phyloP scores from a whole-genome alignment of 23 tunicate species.

The Halocynthia roretzi region DNA sequence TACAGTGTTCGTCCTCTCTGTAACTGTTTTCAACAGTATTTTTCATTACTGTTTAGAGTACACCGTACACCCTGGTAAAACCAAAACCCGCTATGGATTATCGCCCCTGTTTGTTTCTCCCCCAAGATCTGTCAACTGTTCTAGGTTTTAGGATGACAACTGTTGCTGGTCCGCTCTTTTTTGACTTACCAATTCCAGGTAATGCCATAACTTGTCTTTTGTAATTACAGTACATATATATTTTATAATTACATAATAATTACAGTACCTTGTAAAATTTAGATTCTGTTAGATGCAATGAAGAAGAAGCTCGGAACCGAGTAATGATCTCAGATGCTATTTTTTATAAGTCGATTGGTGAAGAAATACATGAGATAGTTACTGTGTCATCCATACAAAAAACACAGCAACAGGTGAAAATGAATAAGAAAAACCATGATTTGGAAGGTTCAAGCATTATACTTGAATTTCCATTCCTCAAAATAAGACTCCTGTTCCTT shows the following conservation, averaged over 20 bases:
- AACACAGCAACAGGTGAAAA: conserved; percentile 5
- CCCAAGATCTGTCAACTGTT: conserved; percentile 11
- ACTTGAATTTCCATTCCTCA: neutral
- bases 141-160: conserved; percentile 15
- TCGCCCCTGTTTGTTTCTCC: conserved; percentile 24
- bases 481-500: neutral
- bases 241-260: neutral
- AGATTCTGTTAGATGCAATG: conserved; percentile 18
- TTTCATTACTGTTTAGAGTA: neutral
- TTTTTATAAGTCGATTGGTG: conserved; percentile 2
- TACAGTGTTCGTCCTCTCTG: too few relatives aligned
- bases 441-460: neutral
- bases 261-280: neutral
- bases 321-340: conserved; percentile 17
- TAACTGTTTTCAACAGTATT: too few relatives aligned
- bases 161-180: neutral
- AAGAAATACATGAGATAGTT: conserved; percentile 7
- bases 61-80: conserved; percentile 19
- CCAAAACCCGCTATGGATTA: conserved; percentile 2
- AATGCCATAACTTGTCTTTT: neutral
- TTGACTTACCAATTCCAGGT: conserved; percentile 23
- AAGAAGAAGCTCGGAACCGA: conserved; percentile 17
- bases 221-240: neutral
- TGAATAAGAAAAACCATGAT: neutral
- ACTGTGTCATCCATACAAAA: conserved; percentile 10